A percentile compares a stretch with the other conserved stretches of the same genome.
Conservation (phyloP, 2,113 vertebrate species). For the Rhodinocichla rosea region DNA sequence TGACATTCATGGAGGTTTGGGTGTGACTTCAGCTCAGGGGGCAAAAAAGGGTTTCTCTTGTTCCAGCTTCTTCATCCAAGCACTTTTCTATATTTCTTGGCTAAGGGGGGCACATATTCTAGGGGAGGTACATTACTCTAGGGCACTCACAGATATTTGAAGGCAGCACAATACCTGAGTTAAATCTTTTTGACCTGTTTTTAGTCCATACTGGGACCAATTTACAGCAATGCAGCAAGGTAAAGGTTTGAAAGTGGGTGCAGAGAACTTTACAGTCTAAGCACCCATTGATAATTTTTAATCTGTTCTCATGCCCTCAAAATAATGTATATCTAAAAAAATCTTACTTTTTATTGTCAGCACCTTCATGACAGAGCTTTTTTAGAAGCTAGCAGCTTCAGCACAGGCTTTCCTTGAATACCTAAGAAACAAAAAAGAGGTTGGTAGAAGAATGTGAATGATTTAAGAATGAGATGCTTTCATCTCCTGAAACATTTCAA, state of each 20-base stretch:
- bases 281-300: constrained; percentile 6
- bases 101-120: not conserved
- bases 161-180: constrained; percentile 29
- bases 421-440: not conserved
- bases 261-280: not conserved
- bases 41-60: constrained; percentile 33
- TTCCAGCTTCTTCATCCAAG: constrained; percentile 25
- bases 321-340: not conserved
- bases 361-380: constrained; percentile 30
- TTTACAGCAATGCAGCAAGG: not conserved
- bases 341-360: not conserved
- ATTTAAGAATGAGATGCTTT: constrained; percentile 21
- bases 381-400: constrained; percentile 3
- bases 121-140: no score
- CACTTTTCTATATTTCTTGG: not conserved
- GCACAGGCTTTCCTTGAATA: not conserved
- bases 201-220: not conserved
- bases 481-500: constrained; percentile 14
- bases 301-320: not conserved
- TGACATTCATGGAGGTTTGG: constrained; percentile 53
- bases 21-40: constrained; percentile 48
- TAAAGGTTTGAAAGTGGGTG: not conserved
- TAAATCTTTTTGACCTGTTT: not conserved
- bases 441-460: not conserved
- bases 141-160: constrained; percentile 40